phyloP scores from a whole-genome alignment of 2,888 invertebrate genomes.

The Diarsia brunnea region DNA sequence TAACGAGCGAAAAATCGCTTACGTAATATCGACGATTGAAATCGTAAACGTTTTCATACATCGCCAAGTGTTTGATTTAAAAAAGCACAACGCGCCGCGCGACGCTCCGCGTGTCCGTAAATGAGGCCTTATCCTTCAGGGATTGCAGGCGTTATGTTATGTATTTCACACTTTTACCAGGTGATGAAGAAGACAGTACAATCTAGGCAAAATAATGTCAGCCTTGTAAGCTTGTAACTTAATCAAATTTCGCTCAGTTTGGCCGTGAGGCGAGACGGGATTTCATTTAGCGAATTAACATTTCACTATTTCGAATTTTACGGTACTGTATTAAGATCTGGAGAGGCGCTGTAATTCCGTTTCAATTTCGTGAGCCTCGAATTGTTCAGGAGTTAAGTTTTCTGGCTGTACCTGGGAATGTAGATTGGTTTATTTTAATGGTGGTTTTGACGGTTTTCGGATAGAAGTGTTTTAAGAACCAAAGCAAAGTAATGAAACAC shows the following conservation, averaged over 20 bases:
- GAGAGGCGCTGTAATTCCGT: slow-evolving; percentile 69
- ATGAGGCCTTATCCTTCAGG: too few species aligned
- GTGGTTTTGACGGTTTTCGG: background rate
- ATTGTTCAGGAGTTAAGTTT: slow-evolving; percentile 58
- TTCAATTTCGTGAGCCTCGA: slow-evolving; percentile 61
- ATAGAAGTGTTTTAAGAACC: background rate
- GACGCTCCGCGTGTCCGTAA: too few species aligned
- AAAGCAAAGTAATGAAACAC: background rate
- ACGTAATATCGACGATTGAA: too few species aligned
- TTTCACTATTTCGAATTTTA: slow-evolving; percentile 86
- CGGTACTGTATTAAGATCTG: slow-evolving; percentile 77
- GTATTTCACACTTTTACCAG: background rate
- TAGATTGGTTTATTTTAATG: background rate
- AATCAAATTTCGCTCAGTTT: slow-evolving; percentile 88
- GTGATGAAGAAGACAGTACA: slow-evolving; percentile 61
- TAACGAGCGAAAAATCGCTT: too few species aligned
- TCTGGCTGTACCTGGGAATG: slow-evolving; percentile 25
- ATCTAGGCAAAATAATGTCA: slow-evolving; percentile 82
- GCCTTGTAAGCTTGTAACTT: slow-evolving; percentile 84
- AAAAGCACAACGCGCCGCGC: too few species aligned
- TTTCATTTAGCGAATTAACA: slow-evolving; percentile 87
- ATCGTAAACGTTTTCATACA: too few species aligned
- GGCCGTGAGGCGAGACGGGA: slow-evolving; percentile 74
- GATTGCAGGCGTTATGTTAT: too few species aligned
- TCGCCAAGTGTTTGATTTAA: too few species aligned